Base-by-base conservation (phyloP, 2,888 invertebrate genomes). In the Axea sp. region DNA sequence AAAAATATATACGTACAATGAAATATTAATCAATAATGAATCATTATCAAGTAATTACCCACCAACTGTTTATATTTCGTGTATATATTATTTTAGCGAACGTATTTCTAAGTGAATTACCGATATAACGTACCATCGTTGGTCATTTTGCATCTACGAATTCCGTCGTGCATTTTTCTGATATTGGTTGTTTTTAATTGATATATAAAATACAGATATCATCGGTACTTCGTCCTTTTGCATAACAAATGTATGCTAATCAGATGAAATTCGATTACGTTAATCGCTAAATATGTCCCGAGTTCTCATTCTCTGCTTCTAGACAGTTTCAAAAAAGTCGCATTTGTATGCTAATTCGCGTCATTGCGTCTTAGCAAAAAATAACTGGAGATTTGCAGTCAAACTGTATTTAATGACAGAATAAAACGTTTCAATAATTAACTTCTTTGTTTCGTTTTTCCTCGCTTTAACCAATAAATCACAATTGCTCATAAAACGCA, bases 311-410 rank as follows among this genome's bases (percentile, higher is more conserved):
- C 14, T 31, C 41, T 41, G 9, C 60, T 49, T 41, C n/a, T 31
- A 39, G 41, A 51, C 41, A 5, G 9, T 31, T 15, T 26, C 4
- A 12, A 45, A 43, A 43, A 31, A 12, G 15, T 28, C 39, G 26
- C 64, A 53, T 64, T 64, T 53, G 43, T 53, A 64, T 64, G 64
- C 51, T 51, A 53, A 64, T 64, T 39, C 4, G 1, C 24, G 43
- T 39, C 51, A 64, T 43, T 64, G 53, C 19, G 43, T 41, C 3
- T 7, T 11, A 6, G 8, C 41, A 51, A 64, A 64, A 64, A 11
- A 15, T 11, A 9, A 8, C 31, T 5, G 37, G 5, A 26, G 24
- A 43, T 53, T 33, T 64, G 41, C 24, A 30, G 33, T 24, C 11
- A 33, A 51, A 64, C 43, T 53, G n/a, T 17, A 53, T 53, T 64